Evolutionary conservation across 2,113 vertebrate genomes (phyloP), one percentile per base, ranked within the genome.

Genomic region (Saccopteryx leptura): DNA sequence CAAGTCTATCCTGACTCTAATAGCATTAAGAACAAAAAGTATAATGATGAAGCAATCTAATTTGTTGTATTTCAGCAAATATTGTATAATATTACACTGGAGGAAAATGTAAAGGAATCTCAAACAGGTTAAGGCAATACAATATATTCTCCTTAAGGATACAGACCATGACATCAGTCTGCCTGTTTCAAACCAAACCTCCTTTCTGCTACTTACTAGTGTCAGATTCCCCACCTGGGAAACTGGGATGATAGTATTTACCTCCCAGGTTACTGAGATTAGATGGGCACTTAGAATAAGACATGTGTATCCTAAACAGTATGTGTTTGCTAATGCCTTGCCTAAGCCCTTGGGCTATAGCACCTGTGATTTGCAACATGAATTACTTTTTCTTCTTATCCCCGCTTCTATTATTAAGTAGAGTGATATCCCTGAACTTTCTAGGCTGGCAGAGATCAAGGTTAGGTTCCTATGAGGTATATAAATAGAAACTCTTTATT

Each of bases 11-110:
- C 3, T 46, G 31, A 88, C n/a, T 24, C n/a, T 65, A 66, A 74
- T 24, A 86, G 11, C 24, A 69, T 26, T 28, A 92, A 94, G 63
- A 86, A 84, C 17, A 54, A 88, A 82, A 58, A 61, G 24, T 6
- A 66, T 63, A 80, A 82, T 31, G 58, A 61, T 56, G 46, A 85
- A 87, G 7, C 21, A 33, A 50, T 4, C 17, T 65, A 83, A 83
- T 66, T 81, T 94, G 52, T 50, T 87, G 5, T 74, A 69, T 90
- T 87, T 93, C 56, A 92, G 72, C 54, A 93, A 93, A 71, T 79
- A n/a, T n/a, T n/a, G n/a, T n/a, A 76, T 1, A 63, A 5, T 58
- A 87, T 74, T 92, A 74, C 1, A 0, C 7, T 83, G 48, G 48
- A 90, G 1, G 56, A 87, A 93, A 84, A 92, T 39, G 28, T 54